These are phyloP conservation scores for Sclerurus mexicanus DNA, from an alignment of 2,113 vertebrate species.

Conservation along the genomic window DNA sequence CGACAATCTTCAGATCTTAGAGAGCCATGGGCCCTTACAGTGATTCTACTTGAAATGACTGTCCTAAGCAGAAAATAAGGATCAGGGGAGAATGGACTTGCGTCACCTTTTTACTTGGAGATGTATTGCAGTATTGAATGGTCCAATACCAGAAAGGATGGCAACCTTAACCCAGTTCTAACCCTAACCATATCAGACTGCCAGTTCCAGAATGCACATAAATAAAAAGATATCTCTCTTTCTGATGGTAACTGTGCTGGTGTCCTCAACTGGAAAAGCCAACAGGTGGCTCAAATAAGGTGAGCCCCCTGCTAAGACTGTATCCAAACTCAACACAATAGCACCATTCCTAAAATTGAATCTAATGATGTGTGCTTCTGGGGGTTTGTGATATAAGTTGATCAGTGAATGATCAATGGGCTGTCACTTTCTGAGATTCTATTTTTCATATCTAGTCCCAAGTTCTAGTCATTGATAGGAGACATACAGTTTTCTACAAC, in stretches of 20 bases:
- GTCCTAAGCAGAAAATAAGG: not conserved
- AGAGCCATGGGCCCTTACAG: not conserved
- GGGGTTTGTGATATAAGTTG: not conserved
- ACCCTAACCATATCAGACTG: not conserved
- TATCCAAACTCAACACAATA: not conserved
- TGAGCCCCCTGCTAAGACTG: not conserved
- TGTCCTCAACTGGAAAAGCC: not conserved
- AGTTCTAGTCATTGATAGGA: not conserved
- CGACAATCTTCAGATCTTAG: not conserved
- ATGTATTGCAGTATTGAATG: not conserved
- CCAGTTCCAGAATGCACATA: not conserved
- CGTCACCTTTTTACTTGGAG: not conserved
- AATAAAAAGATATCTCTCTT: not conserved
- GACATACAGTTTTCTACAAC: not conserved
- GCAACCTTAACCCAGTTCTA: not conserved
- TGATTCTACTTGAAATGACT: not conserved
- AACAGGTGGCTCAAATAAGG: accelerated
- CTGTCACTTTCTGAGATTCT: not conserved
- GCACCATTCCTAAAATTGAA: not conserved
- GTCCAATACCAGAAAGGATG: not conserved
- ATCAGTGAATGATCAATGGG: not conserved
- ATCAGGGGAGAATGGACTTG: not conserved
- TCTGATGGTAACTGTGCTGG: not conserved
- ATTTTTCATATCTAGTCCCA: not conserved
- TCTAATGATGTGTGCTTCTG: not conserved